A percentile compares a stretch with the other conserved stretches of the same genome.
Evolutionary conservation across 2,113 vertebrate species (phyloP).

Genomic region (Orycteropus afer): DNA sequence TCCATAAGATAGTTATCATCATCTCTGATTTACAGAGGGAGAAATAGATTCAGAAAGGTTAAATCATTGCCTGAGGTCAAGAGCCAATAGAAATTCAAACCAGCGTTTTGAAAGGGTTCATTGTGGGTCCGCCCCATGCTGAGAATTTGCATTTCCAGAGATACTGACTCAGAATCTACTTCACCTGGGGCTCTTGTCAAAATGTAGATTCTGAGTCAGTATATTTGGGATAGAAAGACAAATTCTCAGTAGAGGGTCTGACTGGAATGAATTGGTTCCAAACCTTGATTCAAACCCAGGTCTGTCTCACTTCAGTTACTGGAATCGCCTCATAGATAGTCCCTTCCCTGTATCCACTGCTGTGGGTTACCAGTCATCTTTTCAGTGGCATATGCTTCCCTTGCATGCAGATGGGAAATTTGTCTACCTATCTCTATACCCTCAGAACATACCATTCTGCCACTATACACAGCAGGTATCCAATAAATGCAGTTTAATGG

Average conservation of each 20-base stretch:
- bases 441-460: background rate
- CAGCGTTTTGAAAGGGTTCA: too few relatives aligned
- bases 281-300: background rate
- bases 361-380: background rate
- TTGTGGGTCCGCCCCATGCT: too few relatives aligned
- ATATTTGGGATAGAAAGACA: too few relatives aligned
- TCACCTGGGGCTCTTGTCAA: too few relatives aligned
- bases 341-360: background rate
- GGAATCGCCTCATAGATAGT: background rate
- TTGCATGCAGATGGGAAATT: background rate
- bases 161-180: too few relatives aligned
- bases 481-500: background rate
- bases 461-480: background rate
- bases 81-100: background rate
- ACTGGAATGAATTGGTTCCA: too few relatives aligned
- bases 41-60: slow-evolving; percentile 40
- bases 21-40: background rate
- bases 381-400: background rate
- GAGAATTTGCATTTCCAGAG: too few relatives aligned
- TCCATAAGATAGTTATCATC: background rate
- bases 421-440: background rate
- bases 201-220: too few relatives aligned
- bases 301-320: background rate
- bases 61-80: background rate
- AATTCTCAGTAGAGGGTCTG: too few relatives aligned